These are phyloP conservation scores for Erithacus rubecula DNA, from an alignment of 2,797 vertebrate genomes.

Conservation along the genomic window DNA sequence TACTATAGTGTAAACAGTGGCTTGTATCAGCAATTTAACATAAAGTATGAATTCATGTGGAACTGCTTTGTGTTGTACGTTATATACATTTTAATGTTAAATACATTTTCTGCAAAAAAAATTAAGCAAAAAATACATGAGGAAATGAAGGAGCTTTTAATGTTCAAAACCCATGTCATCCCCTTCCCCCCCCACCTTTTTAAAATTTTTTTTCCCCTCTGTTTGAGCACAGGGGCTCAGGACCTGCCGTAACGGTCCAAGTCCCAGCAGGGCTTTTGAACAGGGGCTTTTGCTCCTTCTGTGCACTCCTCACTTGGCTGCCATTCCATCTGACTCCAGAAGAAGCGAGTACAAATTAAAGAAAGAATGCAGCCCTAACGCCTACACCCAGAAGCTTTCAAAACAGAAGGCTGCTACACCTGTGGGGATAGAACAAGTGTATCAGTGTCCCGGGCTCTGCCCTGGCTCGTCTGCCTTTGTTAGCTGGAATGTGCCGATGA, in stretches of 20 bases:
- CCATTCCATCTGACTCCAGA: conserved; percentile 55
- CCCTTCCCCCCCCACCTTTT: not conserved
- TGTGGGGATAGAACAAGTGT: conserved; percentile 97
- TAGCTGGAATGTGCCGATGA: conserved; percentile 91
- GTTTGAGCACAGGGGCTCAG: not conserved
- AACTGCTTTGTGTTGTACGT: not conserved
- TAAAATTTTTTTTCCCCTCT: not conserved
- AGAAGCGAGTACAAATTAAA: conserved; percentile 70
- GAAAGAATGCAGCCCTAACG: conserved; percentile 76
- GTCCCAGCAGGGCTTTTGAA: not conserved
- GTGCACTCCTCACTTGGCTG: conserved; percentile 51
- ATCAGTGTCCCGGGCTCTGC: conserved; percentile 89
- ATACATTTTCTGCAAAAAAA: not conserved
- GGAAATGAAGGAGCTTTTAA: not conserved
- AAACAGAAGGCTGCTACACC: conserved; percentile 90
- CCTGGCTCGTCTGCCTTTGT: conserved; percentile 82
- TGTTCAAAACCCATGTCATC: fast-evolving
- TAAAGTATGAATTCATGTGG: not conserved
- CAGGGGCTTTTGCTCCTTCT: not conserved
- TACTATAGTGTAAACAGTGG: not conserved
- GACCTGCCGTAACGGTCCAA: conserved; percentile 9
- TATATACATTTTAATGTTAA: not conserved
- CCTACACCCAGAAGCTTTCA: conserved; percentile 78
- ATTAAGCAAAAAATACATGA: not conserved
- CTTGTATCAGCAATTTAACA: not conserved